phyloP scores from a whole-genome alignment of 2,113 vertebrate genomes.

The Spea multiplicata region DNA sequence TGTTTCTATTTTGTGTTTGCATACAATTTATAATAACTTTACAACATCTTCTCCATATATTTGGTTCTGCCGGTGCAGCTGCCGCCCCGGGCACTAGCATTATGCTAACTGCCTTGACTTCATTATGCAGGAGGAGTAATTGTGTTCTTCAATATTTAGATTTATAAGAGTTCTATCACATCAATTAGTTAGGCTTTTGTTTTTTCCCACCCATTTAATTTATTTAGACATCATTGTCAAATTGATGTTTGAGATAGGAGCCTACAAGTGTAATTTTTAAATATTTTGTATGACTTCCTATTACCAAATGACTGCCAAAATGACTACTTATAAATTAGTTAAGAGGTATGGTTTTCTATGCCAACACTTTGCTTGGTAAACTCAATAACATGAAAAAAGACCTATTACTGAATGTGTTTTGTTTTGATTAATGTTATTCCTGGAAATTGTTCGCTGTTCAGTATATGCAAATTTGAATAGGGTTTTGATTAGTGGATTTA shows the following conservation, averaged over 20 bases:
- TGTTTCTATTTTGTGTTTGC: background rate
- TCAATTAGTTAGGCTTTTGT: slow-evolving; percentile 28
- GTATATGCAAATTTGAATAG: too few species aligned
- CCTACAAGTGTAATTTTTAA: background rate
- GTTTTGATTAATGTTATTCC: too few species aligned
- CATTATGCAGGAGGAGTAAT: slow-evolving; percentile 25
- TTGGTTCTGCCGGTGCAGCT: slow-evolving; percentile 21
- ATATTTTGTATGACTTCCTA: background rate
- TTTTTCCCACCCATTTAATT: slow-evolving; percentile 17
- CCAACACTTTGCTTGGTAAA: too few species aligned
- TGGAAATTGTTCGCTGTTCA: too few species aligned
- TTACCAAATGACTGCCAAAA: background rate
- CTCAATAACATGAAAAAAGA: too few species aligned
- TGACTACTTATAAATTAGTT: background rate
- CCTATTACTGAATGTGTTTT: too few species aligned
- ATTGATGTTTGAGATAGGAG: background rate
- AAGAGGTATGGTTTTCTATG: background rate
- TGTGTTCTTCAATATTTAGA: slow-evolving; percentile 19
- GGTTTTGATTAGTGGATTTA: too few species aligned
- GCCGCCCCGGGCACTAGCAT: slow-evolving; percentile 13
- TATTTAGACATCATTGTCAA: slow-evolving; percentile 15
- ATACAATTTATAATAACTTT: background rate
- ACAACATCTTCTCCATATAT: background rate
- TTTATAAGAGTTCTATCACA: slow-evolving; percentile 10
- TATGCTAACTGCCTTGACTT: slow-evolving; percentile 18